Evolutionary conservation across 2,888 invertebrate species (phyloP).

Genomic region (Stenodera caucasica): DNA sequence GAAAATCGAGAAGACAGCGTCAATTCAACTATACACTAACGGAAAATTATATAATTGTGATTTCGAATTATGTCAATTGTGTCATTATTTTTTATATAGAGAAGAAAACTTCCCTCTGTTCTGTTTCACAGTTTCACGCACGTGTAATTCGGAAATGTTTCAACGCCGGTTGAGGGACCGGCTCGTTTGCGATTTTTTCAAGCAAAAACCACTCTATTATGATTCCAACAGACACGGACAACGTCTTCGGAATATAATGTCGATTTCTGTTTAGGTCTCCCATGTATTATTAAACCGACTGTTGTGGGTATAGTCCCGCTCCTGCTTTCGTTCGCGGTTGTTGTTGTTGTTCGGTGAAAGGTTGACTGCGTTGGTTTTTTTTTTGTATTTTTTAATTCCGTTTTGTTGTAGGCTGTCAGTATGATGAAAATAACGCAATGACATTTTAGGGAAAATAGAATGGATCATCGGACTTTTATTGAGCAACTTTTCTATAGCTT

Average conservation of each 20-base stretch:
- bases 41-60: no score
- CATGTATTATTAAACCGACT: neutral
- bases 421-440: neutral
- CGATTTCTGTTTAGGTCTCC: neutral
- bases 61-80: neutral
- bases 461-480: neutral
- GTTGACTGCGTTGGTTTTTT: neutral
- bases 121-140: slow-evolving; percentile 19
- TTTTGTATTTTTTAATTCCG: no score
- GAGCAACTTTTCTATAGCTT: neutral
- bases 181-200: no score
- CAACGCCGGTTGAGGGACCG: slow-evolving; percentile 10
- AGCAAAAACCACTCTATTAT: no score
- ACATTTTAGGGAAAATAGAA: neutral
- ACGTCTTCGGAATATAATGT: slow-evolving; percentile 4
- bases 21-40: no score
- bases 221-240: no score
- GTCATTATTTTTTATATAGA: neutral
- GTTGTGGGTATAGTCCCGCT: neutral
- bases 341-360: neutral
- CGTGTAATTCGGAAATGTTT: slow-evolving; percentile 26
- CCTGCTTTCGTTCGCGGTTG: neutral
- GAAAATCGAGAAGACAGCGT: neutral
- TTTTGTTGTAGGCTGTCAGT: no score
- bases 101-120: neutral